Evolutionary conservation across 2,797 vertebrate species (phyloP), one percentile per base, ranked within the genome.

Genomic region (Enteromius mattozi): DNA sequence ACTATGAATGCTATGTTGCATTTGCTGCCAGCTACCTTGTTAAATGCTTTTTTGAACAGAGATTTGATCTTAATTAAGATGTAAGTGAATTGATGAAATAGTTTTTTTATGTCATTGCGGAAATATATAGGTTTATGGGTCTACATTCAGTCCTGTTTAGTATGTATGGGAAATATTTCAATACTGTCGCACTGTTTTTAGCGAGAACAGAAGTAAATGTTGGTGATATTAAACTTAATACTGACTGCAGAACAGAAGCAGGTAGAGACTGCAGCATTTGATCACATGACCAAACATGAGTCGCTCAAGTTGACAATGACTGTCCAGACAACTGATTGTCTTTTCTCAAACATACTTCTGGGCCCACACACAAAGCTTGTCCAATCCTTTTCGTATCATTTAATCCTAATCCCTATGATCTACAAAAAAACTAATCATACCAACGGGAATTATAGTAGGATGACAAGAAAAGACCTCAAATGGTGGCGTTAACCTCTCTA

Each of bases 361-460:
- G 9, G 13, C 63, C 47, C 59, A 68, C 82, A 70, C 68, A 59
- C 83, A 84, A 78, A 82, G n/a, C 78, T 59, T 84, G 6, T 63
- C 47, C 63, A 82, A 82, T 51, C 42, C 42, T 71, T 88, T 85
- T 70, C 12, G 83, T 74, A 81, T 77, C 33, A 40, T 76, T 84
- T 87, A 89, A 91, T 88, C 85, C 87, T 89, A 89, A 90, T 91
- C 86, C 79, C 59, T 19, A 42, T 74, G 61, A 85, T 79, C 78
- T 84, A 35, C 78, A 80, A 24, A 54, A 80, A 76, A 78, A 77
- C 40, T 86, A 85, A 74, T 86, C 76, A 86, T 78, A 21, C 78
- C n/a, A 87, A 86, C 17, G 35, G 59, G 69, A 87, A 89, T 86
- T 47, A 78, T 3, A 30, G 40, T 85, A 83, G 61, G 40, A 78